phyloP scores from a whole-genome alignment of 2,113 vertebrate genomes.

The Crotalus viridis region DNA sequence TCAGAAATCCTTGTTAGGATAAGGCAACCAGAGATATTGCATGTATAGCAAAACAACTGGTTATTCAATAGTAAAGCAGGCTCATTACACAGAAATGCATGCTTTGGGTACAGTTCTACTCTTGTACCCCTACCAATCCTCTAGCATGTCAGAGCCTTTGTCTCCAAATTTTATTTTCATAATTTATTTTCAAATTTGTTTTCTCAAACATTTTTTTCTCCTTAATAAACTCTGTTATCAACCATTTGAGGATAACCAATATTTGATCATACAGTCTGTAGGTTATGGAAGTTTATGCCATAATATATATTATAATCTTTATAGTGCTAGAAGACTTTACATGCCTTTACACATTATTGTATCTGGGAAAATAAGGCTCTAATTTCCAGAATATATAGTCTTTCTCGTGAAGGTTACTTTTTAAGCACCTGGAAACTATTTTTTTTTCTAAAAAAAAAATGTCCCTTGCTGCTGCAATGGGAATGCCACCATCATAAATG shows the following conservation, averaged over 20 bases:
- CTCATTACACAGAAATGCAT: neutral
- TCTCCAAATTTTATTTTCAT: neutral
- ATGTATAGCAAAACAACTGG: neutral
- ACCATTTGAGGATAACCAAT: neutral
- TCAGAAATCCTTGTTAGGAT: neutral
- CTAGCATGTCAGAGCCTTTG: neutral
- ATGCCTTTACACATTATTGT: neutral
- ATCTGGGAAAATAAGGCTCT: neutral
- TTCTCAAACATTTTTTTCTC: neutral
- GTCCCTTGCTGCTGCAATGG: neutral
- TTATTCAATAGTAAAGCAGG: neutral
- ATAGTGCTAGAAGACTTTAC: too few relatives aligned
- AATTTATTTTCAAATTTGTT: too few relatives aligned
- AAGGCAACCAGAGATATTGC: neutral
- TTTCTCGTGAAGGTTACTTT: neutral
- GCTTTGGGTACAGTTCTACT: neutral
- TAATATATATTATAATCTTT: neutral
- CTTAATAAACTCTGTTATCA: neutral
- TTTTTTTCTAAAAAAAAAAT: neutral
- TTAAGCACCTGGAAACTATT: neutral
- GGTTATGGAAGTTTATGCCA: neutral
- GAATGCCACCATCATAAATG: neutral
- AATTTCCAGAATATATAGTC: neutral
- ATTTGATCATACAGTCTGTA: neutral
- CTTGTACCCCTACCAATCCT: neutral